phyloP scores from a whole-genome alignment of 2,113 vertebrate species.

The Siphamia tubifer region DNA sequence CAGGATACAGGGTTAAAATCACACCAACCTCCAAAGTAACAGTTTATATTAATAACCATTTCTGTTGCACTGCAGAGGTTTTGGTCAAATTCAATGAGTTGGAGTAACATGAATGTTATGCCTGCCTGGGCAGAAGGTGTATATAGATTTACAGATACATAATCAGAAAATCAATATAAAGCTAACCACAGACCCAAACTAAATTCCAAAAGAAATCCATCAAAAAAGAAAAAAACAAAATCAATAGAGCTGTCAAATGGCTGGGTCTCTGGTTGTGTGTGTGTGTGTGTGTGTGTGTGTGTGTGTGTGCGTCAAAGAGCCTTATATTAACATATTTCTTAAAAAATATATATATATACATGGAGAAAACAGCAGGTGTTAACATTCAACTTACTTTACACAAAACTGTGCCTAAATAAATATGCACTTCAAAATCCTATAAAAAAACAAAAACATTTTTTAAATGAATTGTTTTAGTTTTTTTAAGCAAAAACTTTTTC shows the following conservation, averaged over 20 bases:
- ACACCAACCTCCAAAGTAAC: not conserved
- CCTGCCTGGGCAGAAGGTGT: not conserved
- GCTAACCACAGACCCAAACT: not conserved
- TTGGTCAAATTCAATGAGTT: not conserved
- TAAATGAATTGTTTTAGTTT: not conserved
- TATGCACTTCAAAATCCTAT: not conserved
- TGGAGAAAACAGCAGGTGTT: too few species aligned
- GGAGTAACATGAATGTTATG: not conserved
- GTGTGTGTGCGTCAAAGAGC: not conserved
- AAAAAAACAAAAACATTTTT: too few species aligned
- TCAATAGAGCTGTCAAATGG: conserved; percentile 4
- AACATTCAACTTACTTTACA: too few species aligned
- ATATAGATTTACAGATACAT: conserved; percentile 1
- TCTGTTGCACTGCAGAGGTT: not conserved
- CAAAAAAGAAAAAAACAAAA: not conserved
- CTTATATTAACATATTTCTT: too few species aligned
- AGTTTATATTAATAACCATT: conserved; percentile 10
- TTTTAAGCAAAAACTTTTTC: not conserved
- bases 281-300: not conserved
- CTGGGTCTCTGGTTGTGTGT: not conserved
- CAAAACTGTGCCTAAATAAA: too few species aligned
- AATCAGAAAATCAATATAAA: conserved; percentile 28
- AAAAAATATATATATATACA: too few species aligned
- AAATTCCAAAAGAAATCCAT: conserved; percentile 2
- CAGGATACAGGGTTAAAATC: not conserved